phyloP scores from a whole-genome alignment of 2,888 invertebrate genomes.

The Plusia festucae region DNA sequence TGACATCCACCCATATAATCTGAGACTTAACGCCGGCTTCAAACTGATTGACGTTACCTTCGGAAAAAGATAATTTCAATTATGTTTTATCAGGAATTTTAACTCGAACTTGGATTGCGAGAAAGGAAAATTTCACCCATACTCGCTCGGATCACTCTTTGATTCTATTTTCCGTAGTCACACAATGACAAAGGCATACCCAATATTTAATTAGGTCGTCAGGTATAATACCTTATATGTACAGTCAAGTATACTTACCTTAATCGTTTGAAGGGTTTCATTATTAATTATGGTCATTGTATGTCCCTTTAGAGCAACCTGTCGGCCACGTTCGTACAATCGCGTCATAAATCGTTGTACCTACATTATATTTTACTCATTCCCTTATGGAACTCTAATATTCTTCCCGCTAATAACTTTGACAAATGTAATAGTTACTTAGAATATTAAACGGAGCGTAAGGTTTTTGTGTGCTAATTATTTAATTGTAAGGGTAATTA shows the following conservation, averaged over 20 bases:
- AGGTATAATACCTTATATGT: slow-evolving; percentile 6
- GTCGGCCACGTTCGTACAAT: slow-evolving; percentile 31
- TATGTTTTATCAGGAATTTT: background rate
- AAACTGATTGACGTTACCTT: no score
- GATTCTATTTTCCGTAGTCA: background rate
- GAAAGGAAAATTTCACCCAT: background rate
- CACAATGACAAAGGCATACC: background rate
- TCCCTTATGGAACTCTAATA: background rate
- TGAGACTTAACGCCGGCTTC: no score
- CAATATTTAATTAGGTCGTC: slow-evolving; percentile 6
- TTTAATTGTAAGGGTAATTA: no score
- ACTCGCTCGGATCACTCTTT: background rate
- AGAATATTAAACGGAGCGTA: background rate
- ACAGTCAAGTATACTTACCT: background rate
- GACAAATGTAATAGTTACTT: background rate
- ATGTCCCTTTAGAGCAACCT: slow-evolving; percentile 30
- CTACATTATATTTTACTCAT: slow-evolving; percentile 32
- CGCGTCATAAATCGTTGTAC: slow-evolving; percentile 39
- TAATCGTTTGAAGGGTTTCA: slow-evolving; percentile 38
- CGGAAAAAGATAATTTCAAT: no score
- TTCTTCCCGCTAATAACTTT: background rate
- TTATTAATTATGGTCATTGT: slow-evolving; percentile 38
- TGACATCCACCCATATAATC: no score
- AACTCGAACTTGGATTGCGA: background rate
- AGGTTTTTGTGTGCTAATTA: no score